Evolutionary conservation across 2,888 invertebrate species (phyloP).

Genomic region (Dichetophora obliterata): DNA sequence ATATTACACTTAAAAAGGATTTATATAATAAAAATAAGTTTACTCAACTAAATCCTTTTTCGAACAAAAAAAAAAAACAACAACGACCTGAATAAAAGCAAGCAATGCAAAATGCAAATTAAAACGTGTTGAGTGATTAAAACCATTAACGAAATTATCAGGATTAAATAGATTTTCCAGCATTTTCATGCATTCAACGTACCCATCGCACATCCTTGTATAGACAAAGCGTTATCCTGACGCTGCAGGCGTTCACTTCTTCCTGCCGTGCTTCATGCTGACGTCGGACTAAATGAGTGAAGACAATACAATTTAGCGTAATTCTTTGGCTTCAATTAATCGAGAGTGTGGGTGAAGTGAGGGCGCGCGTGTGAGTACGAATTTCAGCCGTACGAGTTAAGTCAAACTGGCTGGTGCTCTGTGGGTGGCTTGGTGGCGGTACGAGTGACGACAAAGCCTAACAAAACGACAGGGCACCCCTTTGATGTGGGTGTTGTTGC

Average conservation of each 20-base stretch:
- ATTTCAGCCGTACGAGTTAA: neutral
- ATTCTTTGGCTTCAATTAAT: conserved; percentile 68
- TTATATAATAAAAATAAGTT: neutral
- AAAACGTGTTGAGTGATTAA: conserved; percentile 62
- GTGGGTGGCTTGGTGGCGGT: conserved; percentile 15
- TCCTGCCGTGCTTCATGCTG: conserved; percentile 30
- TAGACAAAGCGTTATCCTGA: conserved; percentile 49
- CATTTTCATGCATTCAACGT: conserved; percentile 54
- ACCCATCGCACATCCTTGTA: conserved; percentile 42
- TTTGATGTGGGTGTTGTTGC: conserved; percentile 24
- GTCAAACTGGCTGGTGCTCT: neutral
- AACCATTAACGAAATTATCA: conserved; percentile 69
- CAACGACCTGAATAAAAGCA: conserved; percentile 34
- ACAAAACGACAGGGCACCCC: conserved; percentile 26
- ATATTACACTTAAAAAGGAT: neutral
- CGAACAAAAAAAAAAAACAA: conserved; percentile 14
- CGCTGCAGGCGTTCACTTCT: conserved; percentile 53
- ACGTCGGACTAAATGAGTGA: conserved; percentile 46
- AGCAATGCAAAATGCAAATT: conserved; percentile 43
- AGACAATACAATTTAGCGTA: conserved; percentile 67
- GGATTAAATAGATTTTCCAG: conserved; percentile 66
- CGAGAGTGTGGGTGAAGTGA: conserved; percentile 47
- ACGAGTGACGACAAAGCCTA: conserved; percentile 12
- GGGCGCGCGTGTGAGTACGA: conserved; percentile 51
- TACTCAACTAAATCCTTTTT: conserved; percentile 6